Conservation (phyloP, 2,113 vertebrate genomes). For the Morone saxatilis region DNA sequence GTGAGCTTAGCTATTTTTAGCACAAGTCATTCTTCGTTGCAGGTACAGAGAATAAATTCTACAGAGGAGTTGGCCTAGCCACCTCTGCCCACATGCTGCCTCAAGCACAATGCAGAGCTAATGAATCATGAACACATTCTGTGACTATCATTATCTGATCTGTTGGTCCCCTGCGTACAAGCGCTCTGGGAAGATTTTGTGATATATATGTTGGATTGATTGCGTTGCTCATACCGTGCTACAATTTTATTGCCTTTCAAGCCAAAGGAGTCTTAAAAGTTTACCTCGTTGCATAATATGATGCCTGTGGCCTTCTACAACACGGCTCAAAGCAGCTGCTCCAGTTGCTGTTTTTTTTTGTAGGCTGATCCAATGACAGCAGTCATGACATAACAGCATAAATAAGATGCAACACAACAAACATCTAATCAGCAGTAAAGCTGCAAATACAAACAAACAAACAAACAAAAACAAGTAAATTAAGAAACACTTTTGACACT, state of each 20-base stretch:
- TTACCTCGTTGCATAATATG: slow-evolving; percentile 34
- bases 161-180: slow-evolving; percentile 23
- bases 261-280: slow-evolving; percentile 28
- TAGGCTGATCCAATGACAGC: neutral
- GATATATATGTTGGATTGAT: slow-evolving; percentile 34
- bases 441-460: neutral
- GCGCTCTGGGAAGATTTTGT: slow-evolving; percentile 21
- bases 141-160: slow-evolving; percentile 54
- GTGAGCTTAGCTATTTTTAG: slow-evolving; percentile 73
- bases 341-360: neutral
- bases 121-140: slow-evolving; percentile 68
- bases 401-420: neutral
- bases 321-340: slow-evolving; percentile 12
- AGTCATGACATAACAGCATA: neutral
- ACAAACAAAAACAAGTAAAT: neutral
- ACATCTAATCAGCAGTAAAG: neutral
- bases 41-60: slow-evolving; percentile 63
- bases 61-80: slow-evolving; percentile 56
- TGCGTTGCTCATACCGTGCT: slow-evolving; percentile 30
- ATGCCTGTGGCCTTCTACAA: slow-evolving; percentile 16
- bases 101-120: slow-evolving; percentile 63
- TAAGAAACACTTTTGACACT: neutral
- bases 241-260: slow-evolving; percentile 37
- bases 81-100: slow-evolving; percentile 58
- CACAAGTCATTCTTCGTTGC: slow-evolving; percentile 50